A percentile compares a stretch with the other conserved stretches of the same genome.
These are phyloP conservation scores for Drosophila bunnanda DNA, from an alignment of 2,888 invertebrate genomes.

Conservation along the genomic window DNA sequence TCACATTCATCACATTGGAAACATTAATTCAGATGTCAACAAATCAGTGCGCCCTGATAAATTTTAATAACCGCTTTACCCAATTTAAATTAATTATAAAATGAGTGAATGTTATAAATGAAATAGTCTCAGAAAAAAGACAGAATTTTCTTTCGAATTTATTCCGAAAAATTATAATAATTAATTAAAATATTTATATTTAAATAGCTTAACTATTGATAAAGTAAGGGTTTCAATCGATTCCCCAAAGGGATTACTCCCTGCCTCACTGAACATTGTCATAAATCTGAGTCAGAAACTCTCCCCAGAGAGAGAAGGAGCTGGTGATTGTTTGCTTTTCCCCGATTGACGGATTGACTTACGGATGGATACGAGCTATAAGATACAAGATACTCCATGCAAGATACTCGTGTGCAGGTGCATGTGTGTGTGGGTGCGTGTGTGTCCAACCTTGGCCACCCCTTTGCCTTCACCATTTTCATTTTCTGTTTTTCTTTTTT, in stretches of 20 bases:
- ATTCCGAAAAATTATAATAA: neutral
- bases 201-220: neutral
- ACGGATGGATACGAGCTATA: conserved; percentile 45
- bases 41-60: neutral
- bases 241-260: conserved; percentile 5
- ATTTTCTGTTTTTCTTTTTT: neutral
- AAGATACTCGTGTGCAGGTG: conserved; percentile 49
- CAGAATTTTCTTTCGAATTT: neutral
- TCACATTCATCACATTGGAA: neutral
- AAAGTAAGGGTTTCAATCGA: neutral
- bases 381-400: conserved; percentile 47
- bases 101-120: neutral
- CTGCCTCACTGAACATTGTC: conserved; percentile 11
- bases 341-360: conserved; percentile 72
- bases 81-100: neutral
- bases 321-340: conserved; percentile 51
- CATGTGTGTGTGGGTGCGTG: conserved; percentile 33
- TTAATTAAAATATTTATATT: neutral
- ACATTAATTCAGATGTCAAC: neutral
- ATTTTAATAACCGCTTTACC: neutral
- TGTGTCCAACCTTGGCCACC: conserved; percentile 29
- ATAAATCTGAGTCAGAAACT: conserved; percentile 35
- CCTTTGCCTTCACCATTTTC: conserved; percentile 10
- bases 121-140: neutral
- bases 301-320: conserved; percentile 23